Evolutionary conservation across 1,140 invertebrate species (phyloP), one percentile per base, ranked within the genome.

Genomic region (Drusus annulatus): DNA sequence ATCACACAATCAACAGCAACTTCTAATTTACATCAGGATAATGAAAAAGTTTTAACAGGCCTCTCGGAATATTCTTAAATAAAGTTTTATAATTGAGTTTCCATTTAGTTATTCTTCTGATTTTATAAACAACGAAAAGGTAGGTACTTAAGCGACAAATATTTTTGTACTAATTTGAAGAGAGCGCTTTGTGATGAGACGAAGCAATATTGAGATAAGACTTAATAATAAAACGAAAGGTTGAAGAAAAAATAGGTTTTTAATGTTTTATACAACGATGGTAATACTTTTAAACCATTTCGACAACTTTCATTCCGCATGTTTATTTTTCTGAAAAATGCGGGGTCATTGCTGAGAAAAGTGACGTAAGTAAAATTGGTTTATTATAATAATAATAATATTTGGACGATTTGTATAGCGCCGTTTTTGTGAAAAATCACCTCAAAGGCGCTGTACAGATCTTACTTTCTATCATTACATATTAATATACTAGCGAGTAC

Each of bases 1-100:
- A 74, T 74, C 51, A 54, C 23, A 74, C 69, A 74, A 74, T 74
- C 69, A 74, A 74, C 69, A 74, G 45, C 69, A 51, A 74, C 69
- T 54, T 54, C 50, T 15, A 51, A 74, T 74, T 74, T 74, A 74
- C 69, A 74, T 74, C 52, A 21, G 25, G 69, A 74, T 74, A 74
- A 56, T 74, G 69, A 56, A 74, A 74, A 74, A 74, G 69, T 74
- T 74, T 74, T 13, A 16, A 74, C 54, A 74, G 69, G 50, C 52
- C 52, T 6, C 69, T 56, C 7, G 51, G 54, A 74, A 74, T 74
- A 25, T 74, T 54, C 69, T 74, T 74, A 28, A 74, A 74, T 54
- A 19, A 54, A 74, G 17, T 74, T 74, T 52, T 74, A 74, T 74
- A 74, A 69, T 74, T 74, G 69, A 54, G 69, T 54, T 74, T 74